Evolutionary conservation across 2,888 invertebrate species (phyloP).

Genomic region (Leptopilina myrica): DNA sequence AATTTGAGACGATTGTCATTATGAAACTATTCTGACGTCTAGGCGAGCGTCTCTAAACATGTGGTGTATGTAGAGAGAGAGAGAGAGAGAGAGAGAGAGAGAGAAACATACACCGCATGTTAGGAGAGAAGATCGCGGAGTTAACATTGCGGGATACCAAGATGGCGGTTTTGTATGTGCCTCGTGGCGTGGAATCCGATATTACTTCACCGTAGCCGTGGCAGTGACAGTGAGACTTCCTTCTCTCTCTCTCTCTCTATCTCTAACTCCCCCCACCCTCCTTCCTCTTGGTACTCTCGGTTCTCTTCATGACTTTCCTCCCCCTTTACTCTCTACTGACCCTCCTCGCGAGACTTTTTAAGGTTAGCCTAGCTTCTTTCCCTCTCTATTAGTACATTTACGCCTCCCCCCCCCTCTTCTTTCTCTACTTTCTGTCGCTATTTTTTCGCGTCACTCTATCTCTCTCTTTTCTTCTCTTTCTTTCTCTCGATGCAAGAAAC

Average conservation of each 20-base stretch:
- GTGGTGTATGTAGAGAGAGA: too few relatives aligned
- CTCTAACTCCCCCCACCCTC: not conserved
- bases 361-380: not conserved
- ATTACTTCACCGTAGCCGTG: constrained; percentile 75
- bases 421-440: too few relatives aligned
- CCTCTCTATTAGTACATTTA: too few relatives aligned
- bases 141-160: constrained; percentile 60
- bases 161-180: constrained; percentile 64
- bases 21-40: constrained; percentile 38
- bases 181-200: constrained; percentile 69
- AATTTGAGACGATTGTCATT: constrained; percentile 20
- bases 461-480: too few relatives aligned
- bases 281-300: not conserved
- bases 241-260: constrained; percentile 45
- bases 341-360: not conserved
- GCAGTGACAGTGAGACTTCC: constrained; percentile 71
- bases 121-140: constrained; percentile 27
- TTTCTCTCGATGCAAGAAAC: too few relatives aligned
- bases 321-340: not conserved
- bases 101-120: too few relatives aligned
- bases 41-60: constrained; percentile 7
- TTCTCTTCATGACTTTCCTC: not conserved
- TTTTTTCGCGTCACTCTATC: too few relatives aligned
- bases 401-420: too few relatives aligned
- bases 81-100: too few relatives aligned